A percentile compares a stretch with the other conserved stretches of the same genome.
Conservation (phyloP, 2,113 vertebrate genomes). For the Alces alces region DNA sequence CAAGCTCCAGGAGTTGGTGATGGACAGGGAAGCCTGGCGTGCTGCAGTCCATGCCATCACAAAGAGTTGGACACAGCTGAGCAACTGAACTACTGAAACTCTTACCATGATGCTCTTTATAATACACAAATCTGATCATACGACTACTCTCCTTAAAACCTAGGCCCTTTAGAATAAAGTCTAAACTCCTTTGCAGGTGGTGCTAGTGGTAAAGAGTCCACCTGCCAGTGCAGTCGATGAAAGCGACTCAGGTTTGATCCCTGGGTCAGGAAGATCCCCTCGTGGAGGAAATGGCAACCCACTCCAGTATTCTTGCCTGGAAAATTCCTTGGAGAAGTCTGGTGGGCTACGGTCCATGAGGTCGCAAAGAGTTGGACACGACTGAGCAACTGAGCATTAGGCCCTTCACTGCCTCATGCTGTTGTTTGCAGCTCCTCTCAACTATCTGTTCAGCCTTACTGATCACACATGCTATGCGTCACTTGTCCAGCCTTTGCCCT, state of each 20-base stretch:
- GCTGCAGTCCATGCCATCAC: background rate
- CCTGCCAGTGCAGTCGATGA: background rate
- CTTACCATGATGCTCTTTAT: background rate
- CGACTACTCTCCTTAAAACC: background rate
- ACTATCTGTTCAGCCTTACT: background rate
- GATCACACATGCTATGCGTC: background rate
- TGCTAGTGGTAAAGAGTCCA: background rate
- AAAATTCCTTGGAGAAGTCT: background rate
- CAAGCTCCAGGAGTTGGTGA: background rate
- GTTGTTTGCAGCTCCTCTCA: background rate
- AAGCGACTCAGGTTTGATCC: background rate
- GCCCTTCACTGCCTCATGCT: background rate
- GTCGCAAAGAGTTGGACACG: accelerated
- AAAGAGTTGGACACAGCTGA: background rate
- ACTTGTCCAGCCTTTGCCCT: background rate
- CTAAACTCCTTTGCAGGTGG: background rate
- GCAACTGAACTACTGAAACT: background rate
- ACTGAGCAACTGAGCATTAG: background rate
- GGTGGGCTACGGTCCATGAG: background rate
- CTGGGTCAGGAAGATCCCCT: background rate
- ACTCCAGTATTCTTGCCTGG: background rate
- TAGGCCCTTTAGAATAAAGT: background rate
- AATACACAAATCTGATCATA: background rate
- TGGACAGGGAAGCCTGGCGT: background rate
- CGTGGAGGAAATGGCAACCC: background rate